A percentile compares a stretch with the other conserved stretches of the same genome.
phyloP scores from a whole-genome alignment of 2,888 invertebrate species.

The Scaptomyza polygonia region DNA sequence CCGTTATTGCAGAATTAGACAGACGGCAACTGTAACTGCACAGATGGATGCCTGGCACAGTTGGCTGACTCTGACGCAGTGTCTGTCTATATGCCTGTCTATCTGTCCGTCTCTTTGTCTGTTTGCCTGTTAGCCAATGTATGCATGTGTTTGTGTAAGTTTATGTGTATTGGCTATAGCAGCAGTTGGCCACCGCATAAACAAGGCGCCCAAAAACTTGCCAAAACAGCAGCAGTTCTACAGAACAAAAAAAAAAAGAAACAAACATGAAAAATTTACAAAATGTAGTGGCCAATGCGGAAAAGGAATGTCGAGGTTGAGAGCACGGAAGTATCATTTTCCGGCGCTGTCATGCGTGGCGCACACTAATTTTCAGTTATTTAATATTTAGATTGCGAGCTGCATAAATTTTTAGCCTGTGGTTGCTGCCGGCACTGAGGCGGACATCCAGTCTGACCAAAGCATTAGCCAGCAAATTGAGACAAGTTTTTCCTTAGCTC shows the following conservation, averaged over 20 bases:
- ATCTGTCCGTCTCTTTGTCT: conserved; percentile 14
- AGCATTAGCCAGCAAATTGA: conserved; percentile 46
- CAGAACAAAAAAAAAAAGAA: conserved; percentile 3
- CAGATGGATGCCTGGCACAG: conserved; percentile 77
- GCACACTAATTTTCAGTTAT: conserved; percentile 73
- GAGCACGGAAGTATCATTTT: conserved; percentile 70
- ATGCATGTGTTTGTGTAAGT: conserved; percentile 31
- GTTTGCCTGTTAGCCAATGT: conserved; percentile 10
- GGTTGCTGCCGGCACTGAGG: background rate
- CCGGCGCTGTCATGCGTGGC: conserved; percentile 69
- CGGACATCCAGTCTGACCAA: conserved; percentile 14
- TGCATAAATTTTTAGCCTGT: conserved; percentile 61
- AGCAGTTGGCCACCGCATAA: conserved; percentile 72
- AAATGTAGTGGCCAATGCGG: conserved; percentile 75
- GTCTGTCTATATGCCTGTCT: conserved; percentile 24
- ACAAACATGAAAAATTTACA: conserved; percentile 48
- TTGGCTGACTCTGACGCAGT: conserved; percentile 71
- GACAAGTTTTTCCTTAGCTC: conserved; percentile 30
- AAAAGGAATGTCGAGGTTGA: conserved; percentile 61
- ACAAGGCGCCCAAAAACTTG: conserved; percentile 66
- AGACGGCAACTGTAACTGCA: conserved; percentile 70
- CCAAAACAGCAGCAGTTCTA: conserved; percentile 47
- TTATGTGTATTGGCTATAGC: conserved; percentile 51
- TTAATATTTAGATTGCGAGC: conserved; percentile 70
- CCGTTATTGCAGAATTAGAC: conserved; percentile 77